Evolutionary conservation across 23 tunicate genomes (phyloP).

Genomic region (Halocynthia aurantium): DNA sequence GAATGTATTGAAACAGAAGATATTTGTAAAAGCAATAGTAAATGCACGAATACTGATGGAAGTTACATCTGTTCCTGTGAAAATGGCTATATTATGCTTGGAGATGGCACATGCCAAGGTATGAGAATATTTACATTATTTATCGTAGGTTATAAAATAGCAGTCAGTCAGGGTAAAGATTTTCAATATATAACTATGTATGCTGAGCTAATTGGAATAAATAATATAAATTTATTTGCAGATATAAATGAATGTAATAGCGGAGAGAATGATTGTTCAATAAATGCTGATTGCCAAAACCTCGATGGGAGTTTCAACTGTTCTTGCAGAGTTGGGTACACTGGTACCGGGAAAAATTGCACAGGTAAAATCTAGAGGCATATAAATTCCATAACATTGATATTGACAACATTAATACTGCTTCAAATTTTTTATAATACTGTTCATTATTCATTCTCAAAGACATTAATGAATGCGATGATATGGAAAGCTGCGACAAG

Average conservation of each 20-base stretch:
- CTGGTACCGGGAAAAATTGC: not conserved
- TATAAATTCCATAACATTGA: too few relatives aligned
- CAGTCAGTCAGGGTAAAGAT: conserved; percentile 26
- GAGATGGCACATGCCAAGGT: not conserved
- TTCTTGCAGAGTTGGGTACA: conserved; percentile 5
- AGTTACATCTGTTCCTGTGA: conserved; percentile 6
- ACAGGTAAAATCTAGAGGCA: too few relatives aligned
- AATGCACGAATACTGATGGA: conserved; percentile 1
- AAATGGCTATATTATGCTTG: not conserved
- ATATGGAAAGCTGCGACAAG: conserved; percentile 23
- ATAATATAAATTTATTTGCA: conserved; percentile 5
- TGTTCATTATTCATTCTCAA: not conserved
- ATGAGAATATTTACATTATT: not conserved
- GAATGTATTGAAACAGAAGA: not conserved
- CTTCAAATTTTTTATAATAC: too few relatives aligned
- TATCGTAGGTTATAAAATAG: conserved; percentile 28
- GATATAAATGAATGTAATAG: conserved; percentile 22
- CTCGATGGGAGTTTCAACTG: conserved; percentile 11
- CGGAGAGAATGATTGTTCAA: not conserved
- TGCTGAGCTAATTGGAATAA: not conserved
- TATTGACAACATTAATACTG: too few relatives aligned
- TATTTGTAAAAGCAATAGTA: not conserved
- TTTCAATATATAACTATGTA: conserved; percentile 29
- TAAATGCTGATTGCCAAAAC: conserved; percentile 12
- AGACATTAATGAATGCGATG: conserved; percentile 43